A percentile compares a stretch with the other conserved stretches of the same genome.
Evolutionary conservation across 2,113 vertebrate species (phyloP).

Genomic region (Pogonocichla stellata): DNA sequence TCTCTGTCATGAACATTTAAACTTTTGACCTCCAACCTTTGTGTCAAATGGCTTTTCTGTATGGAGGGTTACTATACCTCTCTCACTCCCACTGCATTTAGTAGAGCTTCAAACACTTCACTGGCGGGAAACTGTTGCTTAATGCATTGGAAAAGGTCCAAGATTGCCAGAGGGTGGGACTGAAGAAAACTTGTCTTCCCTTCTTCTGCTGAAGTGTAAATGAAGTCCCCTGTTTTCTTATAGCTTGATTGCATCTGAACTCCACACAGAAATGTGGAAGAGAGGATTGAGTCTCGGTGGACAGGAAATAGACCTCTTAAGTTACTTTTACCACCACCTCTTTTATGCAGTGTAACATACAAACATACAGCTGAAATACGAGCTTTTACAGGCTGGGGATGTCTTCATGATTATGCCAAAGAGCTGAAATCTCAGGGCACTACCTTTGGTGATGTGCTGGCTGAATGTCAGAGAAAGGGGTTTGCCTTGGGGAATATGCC

Average conservation of each 20-base stretch:
- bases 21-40: constrained; percentile 78
- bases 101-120: neutral
- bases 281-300: rapidly evolving
- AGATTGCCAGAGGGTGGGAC: neutral
- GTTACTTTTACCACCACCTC: neutral
- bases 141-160: neutral
- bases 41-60: constrained; percentile 68
- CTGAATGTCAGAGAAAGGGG: neutral
- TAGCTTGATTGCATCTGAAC: neutral
- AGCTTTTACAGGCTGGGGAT: neutral
- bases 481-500: neutral
- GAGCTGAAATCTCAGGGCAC: neutral
- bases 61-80: constrained; percentile 49
- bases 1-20: constrained; percentile 73
- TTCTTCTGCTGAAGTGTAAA: neutral
- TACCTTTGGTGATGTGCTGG: neutral
- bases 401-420: neutral
- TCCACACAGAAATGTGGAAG: neutral
- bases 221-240: neutral
- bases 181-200: neutral
- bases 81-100: constrained; percentile 10
- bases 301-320: neutral
- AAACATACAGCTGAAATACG: neutral
- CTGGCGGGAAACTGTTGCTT: constrained; percentile 30
- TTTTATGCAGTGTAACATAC: neutral